Base-by-base conservation (phyloP, 2,113 vertebrate genomes). In the Epinephelus cyanopodus region DNA sequence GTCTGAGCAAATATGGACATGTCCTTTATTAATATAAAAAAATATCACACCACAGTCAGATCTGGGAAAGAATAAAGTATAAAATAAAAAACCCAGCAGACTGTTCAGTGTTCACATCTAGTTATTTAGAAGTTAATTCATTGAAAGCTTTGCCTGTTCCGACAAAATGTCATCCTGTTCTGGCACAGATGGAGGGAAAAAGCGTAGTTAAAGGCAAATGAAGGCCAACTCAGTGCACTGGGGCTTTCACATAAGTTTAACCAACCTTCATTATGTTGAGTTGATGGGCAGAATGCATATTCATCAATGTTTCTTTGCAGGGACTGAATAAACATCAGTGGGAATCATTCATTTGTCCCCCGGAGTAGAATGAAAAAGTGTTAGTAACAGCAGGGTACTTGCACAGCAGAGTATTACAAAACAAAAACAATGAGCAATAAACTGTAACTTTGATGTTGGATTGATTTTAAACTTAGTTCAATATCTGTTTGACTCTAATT, bases 1-100 rank as follows among this genome's bases (percentile, higher is more conserved):
- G 37, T 66, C 69, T 74, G 67, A 88, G 77, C 77, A 84, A 90
- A 87, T 82, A 85, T 71, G 83, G 65, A 82, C 75, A 53, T 64
- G 63, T 82, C 62, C 39, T 73, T 80, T 88, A 82, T 73, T 69
- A 82, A 80, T 83, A 70, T 27, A 54, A 74, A 76, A 65, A 69
- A 78, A 64, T 64, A 74, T 66, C 61, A 60, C 33, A 48, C 17
- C 5, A 0, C 45, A 42, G 47, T 53, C 29, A 33, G 50, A 72
- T 37, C 5, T 37, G 42, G 18, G 58, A 62, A 27, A 63, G 17
- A 68, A 45, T 63, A 33, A 58, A 48, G 12, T 52, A 10, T 17
- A 52, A 62, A 42, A 8, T 23, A 47, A 61, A 47, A 33, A 50
- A 23, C 2, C 45, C 4, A 29, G 60, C 39, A n/a, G 63, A 33